These are phyloP conservation scores for honey bee (Apis mellifera) DNA, from an alignment of 1,140 invertebrate species.

Conservation along the genomic window Amel_HAv3.1 CM009944.2:8061001-8061500, in stretches of 20 bases:
- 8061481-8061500: background rate
- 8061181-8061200: background rate
- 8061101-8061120: constrained; percentile 46
- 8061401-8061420: background rate
- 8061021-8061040: constrained; percentile 70
- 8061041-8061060: constrained; percentile 72
- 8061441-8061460: background rate
- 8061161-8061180: background rate
- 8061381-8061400: constrained; percentile 60
- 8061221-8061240: constrained; percentile 25
- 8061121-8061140: constrained; percentile 34
- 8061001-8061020: constrained; percentile 56
- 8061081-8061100: constrained; percentile 48
- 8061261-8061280: constrained; percentile 65
- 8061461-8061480: no score
- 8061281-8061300: constrained; percentile 69
- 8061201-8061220: background rate
- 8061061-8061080: constrained; percentile 62
- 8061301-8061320: constrained; percentile 65
- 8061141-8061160: background rate
- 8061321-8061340: constrained; percentile 59
- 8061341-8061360: constrained; percentile 40
- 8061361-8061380: constrained; percentile 54
- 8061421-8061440: no score
- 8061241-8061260: constrained; percentile 57